These are phyloP conservation scores for Drosophila ohnishii DNA, from an alignment of 1,140 invertebrate species.

Conservation along the genomic window DNA sequence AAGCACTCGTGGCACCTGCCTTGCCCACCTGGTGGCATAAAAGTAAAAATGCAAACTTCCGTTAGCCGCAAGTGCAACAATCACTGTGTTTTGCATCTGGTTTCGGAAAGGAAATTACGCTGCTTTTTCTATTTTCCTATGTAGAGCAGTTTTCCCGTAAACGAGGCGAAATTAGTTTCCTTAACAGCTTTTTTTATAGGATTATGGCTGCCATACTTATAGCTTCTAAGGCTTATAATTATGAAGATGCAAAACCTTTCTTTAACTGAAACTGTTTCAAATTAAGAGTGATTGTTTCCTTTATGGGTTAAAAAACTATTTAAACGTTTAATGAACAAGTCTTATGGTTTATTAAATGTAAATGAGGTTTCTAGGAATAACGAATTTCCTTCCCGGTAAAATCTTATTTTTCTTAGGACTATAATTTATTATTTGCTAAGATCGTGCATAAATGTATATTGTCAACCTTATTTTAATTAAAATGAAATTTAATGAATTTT, in stretches of 20 bases:
- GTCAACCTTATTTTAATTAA: no score
- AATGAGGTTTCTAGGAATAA: no score
- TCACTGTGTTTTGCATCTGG: constrained; percentile 53
- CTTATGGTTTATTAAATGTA: no score
- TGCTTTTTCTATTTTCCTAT: constrained; percentile 30
- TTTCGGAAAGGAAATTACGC: constrained; percentile 47
- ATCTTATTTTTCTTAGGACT: background rate
- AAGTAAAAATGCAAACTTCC: constrained; percentile 57
- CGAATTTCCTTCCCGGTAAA: background rate
- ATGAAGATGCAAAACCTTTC: background rate
- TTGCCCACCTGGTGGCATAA: constrained; percentile 55
- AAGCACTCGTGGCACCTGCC: constrained; percentile 50
- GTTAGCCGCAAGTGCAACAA: constrained; percentile 41
- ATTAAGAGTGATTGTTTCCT: background rate
- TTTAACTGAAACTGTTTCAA: background rate
- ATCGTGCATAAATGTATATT: no score
- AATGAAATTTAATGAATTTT: no score
- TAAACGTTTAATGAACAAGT: background rate
- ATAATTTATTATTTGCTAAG: background rate
- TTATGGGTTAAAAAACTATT: background rate
- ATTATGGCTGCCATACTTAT: background rate
- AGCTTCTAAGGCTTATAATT: background rate
- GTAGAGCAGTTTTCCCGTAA: constrained; percentile 16
- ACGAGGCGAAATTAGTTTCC: constrained; percentile 7
- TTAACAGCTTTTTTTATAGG: constrained; percentile 8